phyloP scores from a whole-genome alignment of 2,888 invertebrate genomes.

The Papilio demoleus region DNA sequence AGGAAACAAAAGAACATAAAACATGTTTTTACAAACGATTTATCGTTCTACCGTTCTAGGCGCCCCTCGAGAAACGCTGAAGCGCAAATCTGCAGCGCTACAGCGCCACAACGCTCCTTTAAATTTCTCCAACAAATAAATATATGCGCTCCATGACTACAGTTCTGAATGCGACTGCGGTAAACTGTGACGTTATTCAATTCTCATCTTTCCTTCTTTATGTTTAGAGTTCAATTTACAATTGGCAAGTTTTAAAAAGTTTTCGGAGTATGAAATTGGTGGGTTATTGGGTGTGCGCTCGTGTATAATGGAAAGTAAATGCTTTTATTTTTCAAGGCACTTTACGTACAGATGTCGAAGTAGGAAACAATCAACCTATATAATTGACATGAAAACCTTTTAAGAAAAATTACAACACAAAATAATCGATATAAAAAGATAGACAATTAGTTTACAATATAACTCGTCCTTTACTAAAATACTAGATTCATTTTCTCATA shows the following conservation, averaged over 20 bases:
- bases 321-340: slow-evolving; percentile 25
- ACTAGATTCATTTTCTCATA: no score
- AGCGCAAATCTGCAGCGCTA: slow-evolving; percentile 24
- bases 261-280: slow-evolving; percentile 36
- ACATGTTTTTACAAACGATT: slow-evolving; percentile 41
- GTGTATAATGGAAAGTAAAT: slow-evolving; percentile 29
- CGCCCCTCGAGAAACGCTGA: slow-evolving; percentile 33
- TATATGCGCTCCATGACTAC: slow-evolving; percentile 32
- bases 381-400: no score
- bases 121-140: slow-evolving; percentile 41
- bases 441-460: no score
- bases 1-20: slow-evolving; percentile 34
- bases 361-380: not conserved
- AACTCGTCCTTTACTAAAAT: no score
- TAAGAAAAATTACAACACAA: not conserved
- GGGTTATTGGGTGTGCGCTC: slow-evolving; percentile 30
- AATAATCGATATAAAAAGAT: no score
- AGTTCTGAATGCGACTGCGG: slow-evolving; percentile 30
- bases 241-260: slow-evolving; percentile 9
- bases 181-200: not conserved
- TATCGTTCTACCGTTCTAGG: slow-evolving; percentile 32
- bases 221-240: slow-evolving; percentile 31
- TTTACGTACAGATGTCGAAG: slow-evolving; percentile 1
- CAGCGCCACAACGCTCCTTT: slow-evolving; percentile 29
- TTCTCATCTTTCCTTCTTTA: slow-evolving; percentile 8